Evolutionary conservation across 1,140 invertebrate genomes (phyloP).

Genomic region (Brachionus asplanchnoidis): DNA sequence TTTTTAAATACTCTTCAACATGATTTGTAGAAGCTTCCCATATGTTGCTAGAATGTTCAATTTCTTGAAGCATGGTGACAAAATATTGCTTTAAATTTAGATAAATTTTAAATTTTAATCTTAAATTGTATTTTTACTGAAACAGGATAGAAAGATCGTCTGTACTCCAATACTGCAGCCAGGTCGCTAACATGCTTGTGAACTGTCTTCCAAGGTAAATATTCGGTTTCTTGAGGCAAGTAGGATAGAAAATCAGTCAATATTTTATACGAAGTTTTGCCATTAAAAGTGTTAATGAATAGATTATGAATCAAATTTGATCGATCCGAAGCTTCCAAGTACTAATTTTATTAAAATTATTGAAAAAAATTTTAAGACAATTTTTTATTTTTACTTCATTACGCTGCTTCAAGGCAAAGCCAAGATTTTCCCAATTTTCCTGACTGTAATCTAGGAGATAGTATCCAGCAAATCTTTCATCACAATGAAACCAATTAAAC

Average conservation of each 20-base stretch:
- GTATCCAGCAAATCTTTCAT: slow-evolving; percentile 31
- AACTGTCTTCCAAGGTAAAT: slow-evolving; percentile 28
- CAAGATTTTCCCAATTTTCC: slow-evolving; percentile 39
- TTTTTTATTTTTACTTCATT: neutral
- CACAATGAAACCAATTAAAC: slow-evolving; percentile 31
- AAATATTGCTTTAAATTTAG: slow-evolving; percentile 12
- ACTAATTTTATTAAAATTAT: neutral
- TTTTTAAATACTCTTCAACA: slow-evolving; percentile 26
- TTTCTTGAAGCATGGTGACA: slow-evolving; percentile 9
- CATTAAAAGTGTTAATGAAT: neutral
- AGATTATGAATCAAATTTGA: slow-evolving; percentile 29
- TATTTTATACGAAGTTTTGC: neutral
- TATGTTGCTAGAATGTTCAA: neutral
- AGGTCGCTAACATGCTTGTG: slow-evolving; percentile 17
- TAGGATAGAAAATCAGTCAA: neutral
- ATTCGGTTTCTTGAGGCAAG: neutral
- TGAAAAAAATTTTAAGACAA: neutral
- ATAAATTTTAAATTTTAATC: neutral
- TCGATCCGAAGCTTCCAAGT: slow-evolving; percentile 18
- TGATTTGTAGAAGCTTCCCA: slow-evolving; percentile 23
- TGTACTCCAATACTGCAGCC: slow-evolving; percentile 14
- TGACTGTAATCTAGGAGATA: slow-evolving; percentile 33
- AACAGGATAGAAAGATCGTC: slow-evolving; percentile 10
- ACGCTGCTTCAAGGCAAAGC: neutral
- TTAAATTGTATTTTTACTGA: neutral